Conservation (phyloP, 2,888 invertebrate species). For the Lithophane semibrunnea region DNA sequence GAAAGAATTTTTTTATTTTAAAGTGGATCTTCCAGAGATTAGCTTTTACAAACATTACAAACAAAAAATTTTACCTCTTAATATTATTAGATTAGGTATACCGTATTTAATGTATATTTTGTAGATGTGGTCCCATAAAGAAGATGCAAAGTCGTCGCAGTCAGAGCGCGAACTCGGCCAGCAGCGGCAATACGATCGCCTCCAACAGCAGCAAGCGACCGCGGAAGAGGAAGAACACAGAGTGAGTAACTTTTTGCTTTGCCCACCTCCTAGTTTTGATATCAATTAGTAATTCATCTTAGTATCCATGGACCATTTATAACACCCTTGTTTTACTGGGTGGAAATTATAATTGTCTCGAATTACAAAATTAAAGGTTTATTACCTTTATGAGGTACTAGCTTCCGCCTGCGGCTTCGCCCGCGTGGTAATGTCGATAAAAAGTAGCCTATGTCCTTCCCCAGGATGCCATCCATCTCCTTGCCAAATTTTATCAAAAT, state of each 20-base stretch:
- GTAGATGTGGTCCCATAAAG: slow-evolving; percentile 82
- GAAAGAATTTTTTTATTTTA: not conserved
- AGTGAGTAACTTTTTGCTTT: slow-evolving; percentile 74
- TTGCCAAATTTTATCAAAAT: too few relatives aligned
- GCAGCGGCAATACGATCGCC: slow-evolving; percentile 87
- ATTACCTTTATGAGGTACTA: too few relatives aligned
- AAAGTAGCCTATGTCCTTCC: too few relatives aligned
- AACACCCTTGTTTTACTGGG: too few relatives aligned
- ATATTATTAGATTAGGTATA: not conserved
- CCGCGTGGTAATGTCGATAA: too few relatives aligned
- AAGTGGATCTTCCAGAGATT: not conserved
- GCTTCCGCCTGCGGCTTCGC: too few relatives aligned
- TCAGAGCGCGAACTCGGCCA: slow-evolving; percentile 88
- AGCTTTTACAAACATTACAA: not conserved
- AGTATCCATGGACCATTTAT: not conserved
- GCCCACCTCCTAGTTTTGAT: not conserved
- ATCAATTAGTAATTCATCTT: not conserved
- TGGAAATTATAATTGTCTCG: not conserved
- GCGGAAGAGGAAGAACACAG: slow-evolving; percentile 86
- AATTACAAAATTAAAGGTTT: not conserved
- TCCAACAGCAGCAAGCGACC: slow-evolving; percentile 88
- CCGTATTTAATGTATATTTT: not conserved
- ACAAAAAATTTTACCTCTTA: not conserved
- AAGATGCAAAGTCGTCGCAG: slow-evolving; percentile 87
- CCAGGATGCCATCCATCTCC: too few relatives aligned